Conservation (phyloP, 2,888 invertebrate genomes). For the Diabrotica balteata region DNA sequence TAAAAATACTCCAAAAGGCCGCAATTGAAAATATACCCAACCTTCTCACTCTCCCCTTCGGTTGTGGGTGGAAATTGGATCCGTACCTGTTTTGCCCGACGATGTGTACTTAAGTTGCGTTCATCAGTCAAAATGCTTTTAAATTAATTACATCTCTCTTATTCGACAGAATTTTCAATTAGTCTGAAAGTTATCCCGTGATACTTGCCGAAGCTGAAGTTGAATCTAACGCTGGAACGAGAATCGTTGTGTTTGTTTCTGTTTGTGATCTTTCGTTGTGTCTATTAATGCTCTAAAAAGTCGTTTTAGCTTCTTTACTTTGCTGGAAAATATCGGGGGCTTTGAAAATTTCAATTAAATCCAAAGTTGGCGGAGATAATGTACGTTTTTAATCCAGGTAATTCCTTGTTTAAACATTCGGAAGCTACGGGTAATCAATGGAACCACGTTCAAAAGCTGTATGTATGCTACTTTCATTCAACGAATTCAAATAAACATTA, state of each 20-base stretch:
- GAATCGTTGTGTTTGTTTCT: conserved; percentile 19
- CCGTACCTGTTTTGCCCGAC: conserved; percentile 23
- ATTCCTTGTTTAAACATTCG: too few species aligned
- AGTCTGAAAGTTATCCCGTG: conserved; percentile 43
- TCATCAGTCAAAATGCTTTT: conserved; percentile 44
- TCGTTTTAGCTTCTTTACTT: conserved; percentile 1
- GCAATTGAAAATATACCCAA: too few species aligned
- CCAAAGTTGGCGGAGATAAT: too few species aligned
- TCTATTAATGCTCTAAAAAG: conserved; percentile 12
- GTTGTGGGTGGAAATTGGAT: not conserved
- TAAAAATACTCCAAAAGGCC: too few species aligned
- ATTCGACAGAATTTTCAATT: conserved; percentile 48
- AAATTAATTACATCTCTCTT: conserved; percentile 43
- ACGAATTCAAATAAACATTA: too few species aligned
- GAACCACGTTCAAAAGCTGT: too few species aligned
- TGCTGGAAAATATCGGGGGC: not conserved
- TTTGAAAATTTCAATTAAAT: not conserved
- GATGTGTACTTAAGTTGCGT: conserved; percentile 28
- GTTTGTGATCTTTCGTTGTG: conserved; percentile 18
- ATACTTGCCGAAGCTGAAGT: conserved; percentile 14
- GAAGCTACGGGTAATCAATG: too few species aligned
- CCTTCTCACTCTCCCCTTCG: too few species aligned
- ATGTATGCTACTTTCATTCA: too few species aligned
- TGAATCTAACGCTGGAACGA: not conserved
- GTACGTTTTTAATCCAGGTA: too few species aligned